These are phyloP conservation scores for Otolemur crassicaudatus DNA, from an alignment of 2,797 vertebrate species.

Conservation along the genomic window DNA sequence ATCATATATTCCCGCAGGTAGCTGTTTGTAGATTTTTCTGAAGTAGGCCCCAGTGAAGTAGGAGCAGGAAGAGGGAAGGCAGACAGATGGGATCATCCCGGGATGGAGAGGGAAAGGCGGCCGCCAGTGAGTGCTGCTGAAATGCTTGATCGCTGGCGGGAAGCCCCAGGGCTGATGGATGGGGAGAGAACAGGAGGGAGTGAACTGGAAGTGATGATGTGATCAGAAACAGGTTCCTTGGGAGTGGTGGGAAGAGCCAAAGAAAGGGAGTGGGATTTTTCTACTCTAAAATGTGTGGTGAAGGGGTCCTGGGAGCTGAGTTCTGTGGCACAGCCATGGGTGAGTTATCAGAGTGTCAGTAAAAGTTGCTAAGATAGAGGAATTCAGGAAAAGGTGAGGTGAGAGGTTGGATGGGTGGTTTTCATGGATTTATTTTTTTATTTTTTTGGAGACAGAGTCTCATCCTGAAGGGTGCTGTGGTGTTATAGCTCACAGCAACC, in stretches of 20 bases:
- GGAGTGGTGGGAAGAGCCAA: no score
- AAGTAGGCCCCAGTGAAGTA: not conserved
- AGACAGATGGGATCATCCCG: not conserved
- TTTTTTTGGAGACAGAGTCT: no score
- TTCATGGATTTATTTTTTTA: not conserved
- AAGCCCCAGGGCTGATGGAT: not conserved
- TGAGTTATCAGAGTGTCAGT: not conserved
- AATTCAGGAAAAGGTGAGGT: not conserved
- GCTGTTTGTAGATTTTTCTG: not conserved
- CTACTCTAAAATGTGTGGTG: not conserved
- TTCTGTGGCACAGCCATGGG: not conserved
- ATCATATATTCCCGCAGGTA: not conserved
- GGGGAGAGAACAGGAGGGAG: fast-evolving
- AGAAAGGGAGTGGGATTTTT: not conserved
- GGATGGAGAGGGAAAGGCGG: not conserved
- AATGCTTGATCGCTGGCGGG: not conserved
- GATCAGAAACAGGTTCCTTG: not conserved
- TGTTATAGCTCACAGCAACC: no score
- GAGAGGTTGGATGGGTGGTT: not conserved
- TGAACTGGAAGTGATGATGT: not conserved
- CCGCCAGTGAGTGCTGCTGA: not conserved
- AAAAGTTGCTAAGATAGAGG: not conserved
- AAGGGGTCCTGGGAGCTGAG: not conserved
- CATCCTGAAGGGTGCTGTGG: no score
- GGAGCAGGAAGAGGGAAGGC: not conserved